Percentiles rank a stretch among this genome's conserved stretches.
Conservation (phyloP, 2,888 invertebrate species). For the Neelides folsomi region DNA sequence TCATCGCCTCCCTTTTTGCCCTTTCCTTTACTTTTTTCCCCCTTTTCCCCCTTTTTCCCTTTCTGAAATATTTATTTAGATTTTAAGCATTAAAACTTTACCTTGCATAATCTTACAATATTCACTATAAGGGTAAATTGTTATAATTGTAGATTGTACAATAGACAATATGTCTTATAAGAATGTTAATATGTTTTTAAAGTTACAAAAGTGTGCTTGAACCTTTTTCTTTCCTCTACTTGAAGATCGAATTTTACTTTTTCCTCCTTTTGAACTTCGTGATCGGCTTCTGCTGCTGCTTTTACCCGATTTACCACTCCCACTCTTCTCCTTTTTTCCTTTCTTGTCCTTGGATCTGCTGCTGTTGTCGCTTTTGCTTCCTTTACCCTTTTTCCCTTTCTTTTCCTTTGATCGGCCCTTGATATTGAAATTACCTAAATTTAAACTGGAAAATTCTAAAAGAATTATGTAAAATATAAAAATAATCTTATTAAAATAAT, state of each 20-base stretch:
- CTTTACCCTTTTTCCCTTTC: neutral
- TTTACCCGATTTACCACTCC: too few species aligned
- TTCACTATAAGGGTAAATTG: too few species aligned
- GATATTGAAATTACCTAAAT: too few species aligned
- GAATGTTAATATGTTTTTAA: neutral
- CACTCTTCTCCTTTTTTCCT: neutral
- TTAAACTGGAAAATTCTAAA: too few species aligned
- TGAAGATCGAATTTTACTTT: conserved; percentile 50
- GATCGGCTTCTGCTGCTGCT: neutral
- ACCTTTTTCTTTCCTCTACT: conserved; percentile 1
- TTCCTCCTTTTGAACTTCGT: conserved; percentile 36
- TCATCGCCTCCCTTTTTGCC: neutral
- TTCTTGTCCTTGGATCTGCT: neutral
- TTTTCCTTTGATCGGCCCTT: conserved; percentile 47
- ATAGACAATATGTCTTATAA: too few species aligned
- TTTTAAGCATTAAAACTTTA: too few species aligned
- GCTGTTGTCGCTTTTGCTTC: neutral
- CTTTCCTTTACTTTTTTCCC: too few species aligned
- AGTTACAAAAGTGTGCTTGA: neutral
- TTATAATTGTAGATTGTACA: too few species aligned
- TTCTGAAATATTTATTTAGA: too few species aligned
- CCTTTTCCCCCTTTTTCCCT: neutral
- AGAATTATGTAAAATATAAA: too few species aligned
- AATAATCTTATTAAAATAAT: too few species aligned
- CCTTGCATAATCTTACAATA: too few species aligned